Base-by-base conservation (phyloP, 2,888 invertebrate species). In the Chrysina gloriosa region DNA sequence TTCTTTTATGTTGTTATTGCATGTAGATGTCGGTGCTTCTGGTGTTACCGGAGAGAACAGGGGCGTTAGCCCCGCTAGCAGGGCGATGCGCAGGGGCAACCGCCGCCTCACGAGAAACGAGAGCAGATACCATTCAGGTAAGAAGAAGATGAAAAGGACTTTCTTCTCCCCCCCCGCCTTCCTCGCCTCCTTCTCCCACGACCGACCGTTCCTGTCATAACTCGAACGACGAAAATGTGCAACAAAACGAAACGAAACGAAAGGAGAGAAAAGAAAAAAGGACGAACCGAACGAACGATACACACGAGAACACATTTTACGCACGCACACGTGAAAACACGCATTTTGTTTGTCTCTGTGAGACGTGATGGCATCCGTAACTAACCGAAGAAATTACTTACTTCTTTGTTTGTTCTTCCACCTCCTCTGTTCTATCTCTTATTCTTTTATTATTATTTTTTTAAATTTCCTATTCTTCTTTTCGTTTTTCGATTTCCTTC, bases 51-150 rank as follows among this genome's bases (percentile, higher is more conserved):
- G 71, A 75, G 79, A 78, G 63, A 75, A 72, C 70, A 76, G 77
- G 72, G 80, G 79, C 63, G 76, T 80, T 73, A 83, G 84, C 76
- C 81, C 84, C 71, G 82, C 88, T 79, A 81, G 82, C 72, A 79
- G 83, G 79, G 87, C 76, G 74, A 76, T 79, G 72, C 80, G 84
- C 52, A 78, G 94, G 82, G 94, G 93, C 82, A 95, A 96, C 85
- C 88, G 96, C 73, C 88, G 96, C 77, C 90, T 96, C 78, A 96
- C 97, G 75, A 88, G 96, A 81, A 96, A 96, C 86, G 96, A 97
- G 87, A 95, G 94, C 86, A 89, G 96, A 81, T 97, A 96, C 85
- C 96, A 97, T 85, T 96, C 96, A 85, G 97, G 97, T 96, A 89
- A 89, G 91, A 88, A 4, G 45, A 16, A 19, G 45, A 7, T 42